Evolutionary conservation across 2,888 invertebrate genomes (phyloP).

Genomic region (Willowsia nigromaculata): DNA sequence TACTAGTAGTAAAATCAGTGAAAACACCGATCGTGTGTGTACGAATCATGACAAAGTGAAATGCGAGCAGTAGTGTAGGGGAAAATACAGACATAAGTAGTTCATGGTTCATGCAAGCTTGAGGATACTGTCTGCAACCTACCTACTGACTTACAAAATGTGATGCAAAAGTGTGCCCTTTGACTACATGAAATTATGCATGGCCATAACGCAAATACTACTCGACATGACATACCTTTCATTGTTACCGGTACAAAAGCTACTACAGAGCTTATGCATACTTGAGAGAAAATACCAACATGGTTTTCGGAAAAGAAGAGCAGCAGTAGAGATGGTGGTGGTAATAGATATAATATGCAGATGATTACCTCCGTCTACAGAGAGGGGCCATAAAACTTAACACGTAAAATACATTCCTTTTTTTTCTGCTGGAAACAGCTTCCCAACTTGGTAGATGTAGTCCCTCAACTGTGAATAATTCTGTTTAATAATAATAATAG

Average conservation of each 20-base stretch:
- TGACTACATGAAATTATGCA: background rate
- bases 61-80: background rate
- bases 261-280: too few species aligned
- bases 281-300: too few species aligned
- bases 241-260: background rate
- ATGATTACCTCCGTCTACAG: conserved; percentile 36
- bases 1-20: background rate
- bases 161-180: background rate
- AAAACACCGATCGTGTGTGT: background rate
- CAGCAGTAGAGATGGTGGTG: background rate
- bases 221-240: background rate
- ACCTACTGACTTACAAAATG: background rate
- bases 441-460: background rate
- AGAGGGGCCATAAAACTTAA: conserved; percentile 50
- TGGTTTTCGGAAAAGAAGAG: background rate
- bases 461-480: background rate
- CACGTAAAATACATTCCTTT: conserved; percentile 44
- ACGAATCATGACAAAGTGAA: background rate
- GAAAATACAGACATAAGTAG: background rate
- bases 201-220: too few species aligned
- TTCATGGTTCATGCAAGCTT: background rate
- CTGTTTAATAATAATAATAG: background rate
- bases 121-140: background rate
- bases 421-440: background rate
- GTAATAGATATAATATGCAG: conserved; percentile 45